Conservation (phyloP, 30 jellyfish, hydroid and myxozoan genomes). For the Pelagia noctiluca region DNA sequence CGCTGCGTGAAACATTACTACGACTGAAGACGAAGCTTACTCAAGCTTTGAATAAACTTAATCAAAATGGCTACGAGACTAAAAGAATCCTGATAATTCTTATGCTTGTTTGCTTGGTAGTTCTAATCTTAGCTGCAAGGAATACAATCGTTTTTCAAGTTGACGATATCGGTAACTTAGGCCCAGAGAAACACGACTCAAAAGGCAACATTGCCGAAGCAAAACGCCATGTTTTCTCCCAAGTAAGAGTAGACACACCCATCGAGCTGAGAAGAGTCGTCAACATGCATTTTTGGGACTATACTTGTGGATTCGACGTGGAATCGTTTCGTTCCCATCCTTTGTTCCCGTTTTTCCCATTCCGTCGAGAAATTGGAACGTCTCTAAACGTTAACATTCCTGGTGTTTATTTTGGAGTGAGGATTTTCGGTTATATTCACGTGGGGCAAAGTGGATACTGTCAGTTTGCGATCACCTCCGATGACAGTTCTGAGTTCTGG, state of each 20-base stretch:
- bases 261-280: slow-evolving; percentile 1
- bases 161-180: too few species aligned
- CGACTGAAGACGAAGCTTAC: too few species aligned
- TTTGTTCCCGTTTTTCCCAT: slow-evolving; percentile 78
- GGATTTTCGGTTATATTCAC: slow-evolving; percentile 69
- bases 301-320: slow-evolving; percentile 75
- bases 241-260: slow-evolving; percentile 4
- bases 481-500: slow-evolving; percentile 85
- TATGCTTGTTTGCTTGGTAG: too few species aligned
- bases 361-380: slow-evolving; percentile 56
- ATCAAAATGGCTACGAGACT: too few species aligned
- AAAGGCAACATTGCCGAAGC: not conserved
- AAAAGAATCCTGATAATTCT: too few species aligned
- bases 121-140: too few species aligned
- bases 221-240: slow-evolving; percentile 54
- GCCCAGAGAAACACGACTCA: too few species aligned
- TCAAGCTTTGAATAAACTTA: too few species aligned
- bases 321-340: slow-evolving; percentile 86
- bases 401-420: slow-evolving; percentile 78
- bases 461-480: slow-evolving; percentile 77
- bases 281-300: slow-evolving; percentile 85
- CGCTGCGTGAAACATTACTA: too few species aligned
- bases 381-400: slow-evolving; percentile 39
- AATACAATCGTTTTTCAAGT: too few species aligned
- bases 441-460: slow-evolving; percentile 59